phyloP scores from a whole-genome alignment of 2,113 vertebrate species.

The Pseudorasbora parva region DNA sequence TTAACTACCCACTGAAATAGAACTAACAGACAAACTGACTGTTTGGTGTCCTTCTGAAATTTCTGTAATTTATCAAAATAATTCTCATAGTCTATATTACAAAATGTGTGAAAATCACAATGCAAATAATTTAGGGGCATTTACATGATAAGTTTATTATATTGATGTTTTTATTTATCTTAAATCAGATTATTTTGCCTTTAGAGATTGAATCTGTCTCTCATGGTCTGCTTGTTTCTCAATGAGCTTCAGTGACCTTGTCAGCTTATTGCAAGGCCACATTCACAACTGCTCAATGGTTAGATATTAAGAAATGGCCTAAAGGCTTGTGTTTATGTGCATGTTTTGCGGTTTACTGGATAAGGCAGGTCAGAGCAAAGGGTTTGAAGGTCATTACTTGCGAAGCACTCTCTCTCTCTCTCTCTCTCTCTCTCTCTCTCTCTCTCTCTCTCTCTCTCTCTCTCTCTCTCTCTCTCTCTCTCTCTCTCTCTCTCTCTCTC shows the following conservation, averaged over 20 bases:
- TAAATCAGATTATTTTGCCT: neutral
- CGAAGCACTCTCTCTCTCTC: too few relatives aligned
- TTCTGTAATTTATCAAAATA: neutral
- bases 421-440: too few relatives aligned
- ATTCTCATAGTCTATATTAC: neutral
- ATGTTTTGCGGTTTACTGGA: conserved; percentile 33
- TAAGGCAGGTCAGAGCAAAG: conserved; percentile 3
- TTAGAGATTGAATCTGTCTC: neutral
- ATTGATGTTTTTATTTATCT: neutral
- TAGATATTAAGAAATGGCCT: conserved; percentile 29
- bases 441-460: too few relatives aligned
- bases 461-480: too few relatives aligned
- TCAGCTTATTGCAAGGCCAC: conserved; percentile 18
- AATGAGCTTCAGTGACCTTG: neutral
- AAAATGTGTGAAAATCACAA: neutral
- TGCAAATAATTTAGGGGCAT: too few relatives aligned
- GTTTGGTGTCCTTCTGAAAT: neutral
- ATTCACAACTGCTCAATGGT: neutral
- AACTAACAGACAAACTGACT: conserved; percentile 42
- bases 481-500: too few relatives aligned
- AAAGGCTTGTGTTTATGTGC: conserved; percentile 20
- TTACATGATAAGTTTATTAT: too few relatives aligned
- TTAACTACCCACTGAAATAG: conserved; percentile 55
- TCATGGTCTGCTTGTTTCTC: conserved; percentile 2
- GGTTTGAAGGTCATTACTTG: conserved; percentile 32